Evolutionary conservation across 2,888 invertebrate genomes (phyloP).

Genomic region (Frankliniella fusca): DNA sequence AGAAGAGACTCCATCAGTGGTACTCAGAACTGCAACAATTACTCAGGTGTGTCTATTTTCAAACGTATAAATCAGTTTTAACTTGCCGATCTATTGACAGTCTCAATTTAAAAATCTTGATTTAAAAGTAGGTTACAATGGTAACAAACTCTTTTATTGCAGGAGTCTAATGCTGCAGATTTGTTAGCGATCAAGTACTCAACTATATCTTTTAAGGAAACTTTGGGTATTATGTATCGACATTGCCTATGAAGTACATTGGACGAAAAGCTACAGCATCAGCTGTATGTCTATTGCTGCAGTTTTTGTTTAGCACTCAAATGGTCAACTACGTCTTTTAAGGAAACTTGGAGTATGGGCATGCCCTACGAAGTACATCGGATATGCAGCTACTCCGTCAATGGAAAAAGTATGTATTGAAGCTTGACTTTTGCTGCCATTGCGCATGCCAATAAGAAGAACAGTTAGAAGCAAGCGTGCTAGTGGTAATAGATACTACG

Average conservation of each 20-base stretch:
- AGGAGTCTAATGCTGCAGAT: background rate
- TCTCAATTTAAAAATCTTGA: background rate
- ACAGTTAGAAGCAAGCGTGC: no score
- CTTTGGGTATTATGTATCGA: background rate
- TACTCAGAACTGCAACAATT: background rate
- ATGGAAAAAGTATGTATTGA: no score
- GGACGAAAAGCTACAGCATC: no score
- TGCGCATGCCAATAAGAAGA: no score
- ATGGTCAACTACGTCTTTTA: no score
- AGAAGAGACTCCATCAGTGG: background rate
- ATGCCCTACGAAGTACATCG: background rate
- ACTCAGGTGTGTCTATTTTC: background rate
- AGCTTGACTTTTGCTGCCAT: no score
- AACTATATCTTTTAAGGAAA: background rate
- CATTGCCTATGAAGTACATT: no score
- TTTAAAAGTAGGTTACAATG: background rate
- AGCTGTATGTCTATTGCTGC: no score
- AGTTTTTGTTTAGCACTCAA: no score
- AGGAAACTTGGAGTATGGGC: no score
- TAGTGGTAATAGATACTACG: no score
- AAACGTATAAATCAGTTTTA: background rate
- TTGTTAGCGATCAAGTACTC: background rate
- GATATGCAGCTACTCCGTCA: background rate
- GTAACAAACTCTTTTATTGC: background rate
- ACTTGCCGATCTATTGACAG: background rate